phyloP scores from a whole-genome alignment of 2,113 vertebrate species.

The Etia nguti region DNA sequence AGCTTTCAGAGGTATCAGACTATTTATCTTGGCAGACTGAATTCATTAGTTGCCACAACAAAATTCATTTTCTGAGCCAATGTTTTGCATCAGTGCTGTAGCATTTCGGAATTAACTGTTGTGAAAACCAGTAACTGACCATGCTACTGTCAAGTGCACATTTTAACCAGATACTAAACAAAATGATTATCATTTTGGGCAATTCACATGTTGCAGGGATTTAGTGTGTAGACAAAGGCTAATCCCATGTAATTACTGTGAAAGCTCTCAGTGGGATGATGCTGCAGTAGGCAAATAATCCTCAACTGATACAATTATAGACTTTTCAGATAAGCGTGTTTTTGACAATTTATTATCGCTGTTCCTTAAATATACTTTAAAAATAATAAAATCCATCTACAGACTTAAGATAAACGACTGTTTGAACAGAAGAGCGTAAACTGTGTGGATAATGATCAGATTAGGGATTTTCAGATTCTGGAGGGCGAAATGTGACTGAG shows the following conservation, averaged over 20 bases:
- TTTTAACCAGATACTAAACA: not conserved
- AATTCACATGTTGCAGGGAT: conserved; percentile 23
- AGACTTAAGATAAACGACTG: not conserved
- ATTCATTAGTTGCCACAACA: not conserved
- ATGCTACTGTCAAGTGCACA: not conserved
- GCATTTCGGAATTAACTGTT: not conserved
- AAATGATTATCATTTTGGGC: conserved; percentile 4
- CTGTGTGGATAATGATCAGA: not conserved
- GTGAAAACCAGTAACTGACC: not conserved
- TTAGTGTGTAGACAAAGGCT: conserved; percentile 32
- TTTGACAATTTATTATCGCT: not conserved
- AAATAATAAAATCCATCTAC: not conserved
- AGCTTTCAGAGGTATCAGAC: not conserved
- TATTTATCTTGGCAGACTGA: not conserved
- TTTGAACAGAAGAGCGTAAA: not conserved
- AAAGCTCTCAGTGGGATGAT: conserved; percentile 26
- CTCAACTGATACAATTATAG: conserved; percentile 4
- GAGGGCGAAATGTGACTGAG: not conserved
- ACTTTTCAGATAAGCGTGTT: not conserved
- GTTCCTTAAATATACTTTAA: not conserved
- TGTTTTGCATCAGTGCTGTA: not conserved
- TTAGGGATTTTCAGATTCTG: not conserved
- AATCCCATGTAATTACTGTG: conserved; percentile 51
- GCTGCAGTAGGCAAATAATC: conserved; percentile 1
- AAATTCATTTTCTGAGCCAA: not conserved